Evolutionary conservation across 1,140 invertebrate genomes (phyloP).

Genomic region (Drosophila melanogaster): DNA sequence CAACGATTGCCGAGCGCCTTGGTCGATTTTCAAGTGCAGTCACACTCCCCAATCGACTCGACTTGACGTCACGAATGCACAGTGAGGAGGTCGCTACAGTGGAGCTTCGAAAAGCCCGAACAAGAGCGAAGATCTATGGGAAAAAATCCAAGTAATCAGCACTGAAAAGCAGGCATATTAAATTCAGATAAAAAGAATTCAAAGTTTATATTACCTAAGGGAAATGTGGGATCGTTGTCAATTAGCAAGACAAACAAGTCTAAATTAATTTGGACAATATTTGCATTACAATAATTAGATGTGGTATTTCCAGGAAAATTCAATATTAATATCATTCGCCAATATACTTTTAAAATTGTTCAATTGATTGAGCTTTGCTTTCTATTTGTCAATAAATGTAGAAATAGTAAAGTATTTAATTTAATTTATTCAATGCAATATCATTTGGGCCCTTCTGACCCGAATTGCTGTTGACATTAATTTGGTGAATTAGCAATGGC

Average conservation of each 20-base stretch:
- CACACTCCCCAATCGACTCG: constrained; percentile 24
- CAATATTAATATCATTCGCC: too few species aligned
- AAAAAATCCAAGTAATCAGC: too few species aligned
- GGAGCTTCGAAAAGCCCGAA: background rate
- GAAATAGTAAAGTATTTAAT: background rate
- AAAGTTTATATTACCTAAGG: too few species aligned
- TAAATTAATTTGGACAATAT: too few species aligned
- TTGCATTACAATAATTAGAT: too few species aligned
- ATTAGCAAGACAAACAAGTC: too few species aligned
- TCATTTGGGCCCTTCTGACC: background rate
- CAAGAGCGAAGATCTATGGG: too few species aligned
- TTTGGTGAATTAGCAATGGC: background rate
- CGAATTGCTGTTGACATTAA: background rate
- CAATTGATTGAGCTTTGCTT: background rate
- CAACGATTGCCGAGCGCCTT: background rate
- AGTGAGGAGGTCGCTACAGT: constrained; percentile 21
- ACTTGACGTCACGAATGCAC: constrained; percentile 42
- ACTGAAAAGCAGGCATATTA: too few species aligned
- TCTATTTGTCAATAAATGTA: background rate
- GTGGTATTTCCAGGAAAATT: too few species aligned
- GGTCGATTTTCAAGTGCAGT: constrained; percentile 47
- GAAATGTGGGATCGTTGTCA: too few species aligned
- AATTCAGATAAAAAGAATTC: too few species aligned
- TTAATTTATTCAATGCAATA: background rate
- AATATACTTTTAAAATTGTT: background rate